phyloP scores from a whole-genome alignment of 1,140 invertebrate genomes.

The Zaprionus nigranus region DNA sequence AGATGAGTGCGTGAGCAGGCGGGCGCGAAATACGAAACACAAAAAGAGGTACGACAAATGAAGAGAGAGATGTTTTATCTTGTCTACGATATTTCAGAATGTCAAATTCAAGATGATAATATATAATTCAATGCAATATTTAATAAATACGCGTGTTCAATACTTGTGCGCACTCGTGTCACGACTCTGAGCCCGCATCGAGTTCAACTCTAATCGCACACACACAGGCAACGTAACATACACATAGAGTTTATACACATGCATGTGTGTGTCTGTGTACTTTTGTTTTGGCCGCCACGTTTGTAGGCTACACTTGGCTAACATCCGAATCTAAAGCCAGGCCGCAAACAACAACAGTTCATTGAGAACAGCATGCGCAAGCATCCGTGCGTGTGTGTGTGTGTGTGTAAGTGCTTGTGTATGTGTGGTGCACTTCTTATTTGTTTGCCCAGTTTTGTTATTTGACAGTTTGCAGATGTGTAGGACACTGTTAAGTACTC shows the following conservation, averaged over 20 bases:
- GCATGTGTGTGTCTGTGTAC: conserved; percentile 1
- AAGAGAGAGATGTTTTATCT: too few species aligned
- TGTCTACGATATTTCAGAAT: too few species aligned
- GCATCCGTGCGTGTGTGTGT: background rate
- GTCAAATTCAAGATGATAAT: background rate
- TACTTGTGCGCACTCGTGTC: background rate
- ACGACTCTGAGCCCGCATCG: background rate
- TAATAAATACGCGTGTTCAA: background rate
- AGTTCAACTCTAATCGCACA: conserved; percentile 1
- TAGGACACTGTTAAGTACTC: background rate
- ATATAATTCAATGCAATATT: background rate
- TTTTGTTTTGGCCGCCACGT: conserved; percentile 33
- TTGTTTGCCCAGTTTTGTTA: conserved; percentile 2
- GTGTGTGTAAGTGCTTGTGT: background rate
- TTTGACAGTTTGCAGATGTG: conserved; percentile 5
- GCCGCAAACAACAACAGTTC: conserved; percentile 15
- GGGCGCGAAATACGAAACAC: background rate
- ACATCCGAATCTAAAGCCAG: conserved; percentile 10
- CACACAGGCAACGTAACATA: conserved; percentile 1
- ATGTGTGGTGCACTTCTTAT: conserved; percentile 6
- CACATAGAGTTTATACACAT: conserved; percentile 3
- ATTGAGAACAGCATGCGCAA: background rate
- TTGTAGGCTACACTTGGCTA: conserved; percentile 34
- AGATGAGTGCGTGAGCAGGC: background rate
- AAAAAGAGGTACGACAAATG: too few species aligned